Conservation (phyloP, 2,888 invertebrate species). For the Amblyteles armatorius region DNA sequence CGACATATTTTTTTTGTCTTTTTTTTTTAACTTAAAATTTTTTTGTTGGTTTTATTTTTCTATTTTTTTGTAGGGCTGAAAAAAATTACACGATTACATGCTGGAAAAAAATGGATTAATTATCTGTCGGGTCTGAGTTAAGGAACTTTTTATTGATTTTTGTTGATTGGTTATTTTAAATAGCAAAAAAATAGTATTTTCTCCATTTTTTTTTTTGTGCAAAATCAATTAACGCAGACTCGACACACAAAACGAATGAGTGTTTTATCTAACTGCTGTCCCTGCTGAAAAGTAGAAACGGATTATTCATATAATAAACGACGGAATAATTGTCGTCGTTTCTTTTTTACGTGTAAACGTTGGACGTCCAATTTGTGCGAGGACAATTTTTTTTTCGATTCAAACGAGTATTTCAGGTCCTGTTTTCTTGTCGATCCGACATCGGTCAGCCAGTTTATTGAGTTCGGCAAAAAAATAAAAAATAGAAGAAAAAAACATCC, state of each 20-base stretch:
- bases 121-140: conserved; percentile 58
- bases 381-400: conserved; percentile 12
- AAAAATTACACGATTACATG: conserved; percentile 78
- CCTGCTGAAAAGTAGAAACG: conserved; percentile 78
- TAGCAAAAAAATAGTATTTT: background rate
- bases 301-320: conserved; percentile 47
- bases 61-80: conserved; percentile 64
- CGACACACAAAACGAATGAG: conserved; percentile 71
- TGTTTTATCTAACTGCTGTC: conserved; percentile 74
- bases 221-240: conserved; percentile 75
- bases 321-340: conserved; percentile 39
- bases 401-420: conserved; percentile 10
- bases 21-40: conserved; percentile 60
- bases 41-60: conserved; percentile 53
- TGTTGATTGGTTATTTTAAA: background rate
- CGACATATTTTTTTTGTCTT: conserved; percentile 73
- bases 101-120: conserved; percentile 78
- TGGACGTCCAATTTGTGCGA: conserved; percentile 53
- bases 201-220: background rate
- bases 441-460: background rate
- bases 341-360: conserved; percentile 18
- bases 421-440: background rate
- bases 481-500: background rate
- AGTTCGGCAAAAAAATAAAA: background rate
- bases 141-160: conserved; percentile 24